Percentiles rank a stretch among this genome's conserved stretches.
Evolutionary conservation across 2,113 vertebrate genomes (phyloP).

Genomic region (Zingel zingel): DNA sequence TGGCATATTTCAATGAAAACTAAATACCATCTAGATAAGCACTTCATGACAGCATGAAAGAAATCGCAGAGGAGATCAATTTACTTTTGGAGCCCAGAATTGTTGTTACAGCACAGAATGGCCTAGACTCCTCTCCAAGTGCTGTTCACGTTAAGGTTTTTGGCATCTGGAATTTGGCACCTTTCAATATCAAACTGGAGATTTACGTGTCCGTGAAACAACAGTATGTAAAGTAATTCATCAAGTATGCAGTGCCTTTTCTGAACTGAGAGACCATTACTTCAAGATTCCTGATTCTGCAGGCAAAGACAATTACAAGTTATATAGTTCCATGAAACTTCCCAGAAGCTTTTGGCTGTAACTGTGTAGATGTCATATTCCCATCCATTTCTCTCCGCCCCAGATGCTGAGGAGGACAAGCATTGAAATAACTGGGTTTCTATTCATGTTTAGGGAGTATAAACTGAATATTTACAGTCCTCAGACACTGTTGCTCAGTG

Average conservation of each 20-base stretch:
- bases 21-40: not conserved
- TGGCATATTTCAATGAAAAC: not conserved
- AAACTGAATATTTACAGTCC: not conserved
- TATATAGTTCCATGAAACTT: conserved; percentile 4
- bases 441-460: not conserved
- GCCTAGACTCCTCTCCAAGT: too few species aligned
- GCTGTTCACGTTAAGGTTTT: conserved; percentile 10
- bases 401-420: not conserved
- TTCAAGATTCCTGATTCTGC: not conserved
- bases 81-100: too few species aligned
- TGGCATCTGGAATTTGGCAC: conserved; percentile 5
- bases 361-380: not conserved
- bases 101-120: not conserved
- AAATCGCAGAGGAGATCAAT: not conserved
- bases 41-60: not conserved
- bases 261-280: conserved; percentile 11
- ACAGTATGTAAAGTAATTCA: not conserved
- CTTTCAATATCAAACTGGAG: not conserved
- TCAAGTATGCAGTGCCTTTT: conserved; percentile 9
- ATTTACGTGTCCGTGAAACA: conserved; percentile 30
- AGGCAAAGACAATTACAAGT: conserved; percentile 7
- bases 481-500: not conserved
- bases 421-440: not conserved
- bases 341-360: not conserved
- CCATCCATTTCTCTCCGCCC: not conserved